Evolutionary conservation across 2,113 vertebrate genomes (phyloP).

Genomic region (Mustela lutreola): DNA sequence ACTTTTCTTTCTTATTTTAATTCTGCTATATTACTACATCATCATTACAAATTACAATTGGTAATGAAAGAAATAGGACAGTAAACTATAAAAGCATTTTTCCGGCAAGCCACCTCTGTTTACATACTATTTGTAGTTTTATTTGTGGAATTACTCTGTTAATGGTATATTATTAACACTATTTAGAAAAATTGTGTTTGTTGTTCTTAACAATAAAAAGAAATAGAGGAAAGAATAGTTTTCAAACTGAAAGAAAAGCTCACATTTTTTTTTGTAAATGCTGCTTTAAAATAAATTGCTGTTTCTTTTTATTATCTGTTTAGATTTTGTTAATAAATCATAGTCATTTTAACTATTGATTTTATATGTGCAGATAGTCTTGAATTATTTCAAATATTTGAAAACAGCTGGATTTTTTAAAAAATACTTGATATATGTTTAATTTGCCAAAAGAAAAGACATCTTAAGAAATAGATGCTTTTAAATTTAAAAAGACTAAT

Average conservation of each 20-base stretch:
- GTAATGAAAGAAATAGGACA: slow-evolving; percentile 78
- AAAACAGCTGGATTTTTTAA: background rate
- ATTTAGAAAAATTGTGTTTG: slow-evolving; percentile 76
- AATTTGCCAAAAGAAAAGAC: slow-evolving; percentile 17
- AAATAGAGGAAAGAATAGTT: slow-evolving; percentile 15
- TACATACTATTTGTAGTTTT: slow-evolving; percentile 68
- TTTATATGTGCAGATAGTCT: slow-evolving; percentile 16
- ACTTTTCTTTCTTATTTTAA: slow-evolving; percentile 74
- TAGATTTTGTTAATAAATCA: slow-evolving; percentile 1
- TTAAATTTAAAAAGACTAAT: background rate
- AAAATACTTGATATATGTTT: background rate
- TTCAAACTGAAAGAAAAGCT: slow-evolving; percentile 50
- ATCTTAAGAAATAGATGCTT: background rate
- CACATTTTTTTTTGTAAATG: background rate
- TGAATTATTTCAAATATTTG: slow-evolving; percentile 51
- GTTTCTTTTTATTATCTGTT: background rate
- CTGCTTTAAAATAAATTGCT: slow-evolving; percentile 40
- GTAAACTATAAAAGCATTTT: slow-evolving; percentile 73
- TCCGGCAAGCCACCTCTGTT: slow-evolving; percentile 68
- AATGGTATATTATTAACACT: slow-evolving; percentile 78
- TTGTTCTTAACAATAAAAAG: slow-evolving; percentile 67
- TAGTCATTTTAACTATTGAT: background rate
- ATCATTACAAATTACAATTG: slow-evolving; percentile 81
- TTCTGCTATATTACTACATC: slow-evolving; percentile 74
- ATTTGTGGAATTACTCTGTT: slow-evolving; percentile 75